These are phyloP conservation scores for Chlamydotis undulata DNA, from an alignment of 2,113 vertebrate genomes.

Conservation along the genomic window DNA sequence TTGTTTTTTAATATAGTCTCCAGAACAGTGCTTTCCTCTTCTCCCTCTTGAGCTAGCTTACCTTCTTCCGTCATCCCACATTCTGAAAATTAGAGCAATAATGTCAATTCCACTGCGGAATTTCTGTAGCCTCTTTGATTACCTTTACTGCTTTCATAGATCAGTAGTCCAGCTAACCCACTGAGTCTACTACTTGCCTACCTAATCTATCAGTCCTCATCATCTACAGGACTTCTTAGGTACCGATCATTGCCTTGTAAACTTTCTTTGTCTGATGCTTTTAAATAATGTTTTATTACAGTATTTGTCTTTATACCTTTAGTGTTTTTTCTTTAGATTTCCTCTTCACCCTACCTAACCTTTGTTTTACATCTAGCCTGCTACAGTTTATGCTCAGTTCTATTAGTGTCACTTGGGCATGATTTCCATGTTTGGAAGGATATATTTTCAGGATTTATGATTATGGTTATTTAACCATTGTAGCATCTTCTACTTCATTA, in stretches of 20 bases:
- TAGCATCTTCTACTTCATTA: background rate
- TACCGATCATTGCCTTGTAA: background rate
- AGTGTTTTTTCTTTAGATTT: background rate
- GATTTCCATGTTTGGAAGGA: slow-evolving; percentile 43
- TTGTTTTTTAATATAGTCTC: background rate
- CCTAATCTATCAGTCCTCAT: background rate
- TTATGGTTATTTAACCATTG: slow-evolving; percentile 5
- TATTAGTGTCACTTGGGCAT: slow-evolving; percentile 32
- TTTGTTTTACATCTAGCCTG: slow-evolving; percentile 28
- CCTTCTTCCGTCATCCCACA: background rate
- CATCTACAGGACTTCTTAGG: background rate
- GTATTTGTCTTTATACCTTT: background rate
- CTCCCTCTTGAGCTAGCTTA: background rate
- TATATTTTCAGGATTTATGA: background rate
- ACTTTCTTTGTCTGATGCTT: background rate
- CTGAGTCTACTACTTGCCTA: background rate
- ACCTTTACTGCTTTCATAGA: background rate
- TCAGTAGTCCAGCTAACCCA: background rate
- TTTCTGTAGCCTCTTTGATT: background rate
- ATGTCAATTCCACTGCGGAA: background rate
- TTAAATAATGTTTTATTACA: background rate
- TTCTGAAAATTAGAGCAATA: background rate
- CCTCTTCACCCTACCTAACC: background rate
- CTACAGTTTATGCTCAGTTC: slow-evolving; percentile 29
- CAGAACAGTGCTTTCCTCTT: background rate